A percentile compares a stretch with the other conserved stretches of the same genome.
These are phyloP conservation scores for Hemibagrus wyckioides DNA, from an alignment of 2,113 vertebrate species.

Conservation along the genomic window DNA sequence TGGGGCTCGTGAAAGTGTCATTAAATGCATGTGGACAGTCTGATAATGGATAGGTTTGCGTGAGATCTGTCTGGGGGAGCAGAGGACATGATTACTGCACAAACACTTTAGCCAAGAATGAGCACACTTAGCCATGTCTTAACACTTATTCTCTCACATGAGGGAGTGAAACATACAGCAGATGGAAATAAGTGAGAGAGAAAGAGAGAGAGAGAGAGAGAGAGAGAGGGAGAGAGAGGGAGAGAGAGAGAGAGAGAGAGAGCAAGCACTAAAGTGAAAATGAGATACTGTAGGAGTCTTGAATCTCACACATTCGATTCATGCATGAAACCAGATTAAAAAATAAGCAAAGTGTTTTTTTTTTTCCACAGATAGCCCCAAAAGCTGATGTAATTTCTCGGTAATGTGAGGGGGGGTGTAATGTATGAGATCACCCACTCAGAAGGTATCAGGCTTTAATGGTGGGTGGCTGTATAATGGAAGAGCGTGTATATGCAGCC, in stretches of 20 bases:
- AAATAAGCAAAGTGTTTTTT: conserved; percentile 26
- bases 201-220: neutral
- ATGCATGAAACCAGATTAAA: conserved; percentile 8
- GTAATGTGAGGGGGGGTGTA: conserved; percentile 7
- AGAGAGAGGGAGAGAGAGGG: neutral
- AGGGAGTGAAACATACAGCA: conserved; percentile 21
- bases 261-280: neutral
- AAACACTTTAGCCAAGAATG: conserved; percentile 56
- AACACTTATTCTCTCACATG: neutral
- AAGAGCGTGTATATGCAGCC: conserved; percentile 23
- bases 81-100: conserved; percentile 56
- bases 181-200: neutral
- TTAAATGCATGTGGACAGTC: neutral
- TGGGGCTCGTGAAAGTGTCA: neutral
- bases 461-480: conserved; percentile 45
- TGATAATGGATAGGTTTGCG: neutral
- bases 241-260: neutral
- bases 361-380: conserved; percentile 24
- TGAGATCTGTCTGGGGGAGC: neutral
- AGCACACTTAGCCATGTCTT: conserved; percentile 43
- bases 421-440: conserved; percentile 50
- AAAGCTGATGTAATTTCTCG: conserved; percentile 30
- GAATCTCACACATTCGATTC: conserved; percentile 15
- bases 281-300: neutral
- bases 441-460: conserved; percentile 37